A percentile compares a stretch with the other conserved stretches of the same genome.
These are phyloP conservation scores for Dendronephthya gigantea DNA, from an alignment of 64 coral and sea anemone species.

Conservation along the genomic window DNA sequence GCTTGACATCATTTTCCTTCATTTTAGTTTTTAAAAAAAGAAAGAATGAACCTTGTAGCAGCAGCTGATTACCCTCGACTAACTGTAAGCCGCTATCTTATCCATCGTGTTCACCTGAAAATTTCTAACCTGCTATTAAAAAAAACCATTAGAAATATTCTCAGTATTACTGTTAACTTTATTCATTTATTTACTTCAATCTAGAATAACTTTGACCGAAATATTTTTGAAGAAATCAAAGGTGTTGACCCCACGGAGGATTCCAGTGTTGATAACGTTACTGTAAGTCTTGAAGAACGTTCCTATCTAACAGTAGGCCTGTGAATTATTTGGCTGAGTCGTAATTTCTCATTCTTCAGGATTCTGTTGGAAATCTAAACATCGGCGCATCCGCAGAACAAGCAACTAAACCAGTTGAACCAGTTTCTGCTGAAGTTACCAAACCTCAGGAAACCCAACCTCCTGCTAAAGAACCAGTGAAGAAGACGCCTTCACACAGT, in stretches of 20 bases:
- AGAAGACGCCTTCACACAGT: background rate
- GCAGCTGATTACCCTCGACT: constrained; percentile 60
- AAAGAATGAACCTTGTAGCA: constrained; percentile 52
- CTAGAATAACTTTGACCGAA: constrained; percentile 72
- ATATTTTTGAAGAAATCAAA: constrained; percentile 86
- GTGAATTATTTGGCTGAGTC: no score
- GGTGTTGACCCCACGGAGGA: constrained; percentile 32
- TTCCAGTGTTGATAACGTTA: background rate
- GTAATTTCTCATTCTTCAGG: background rate
- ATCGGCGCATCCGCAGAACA: background rate
- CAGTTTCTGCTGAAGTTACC: background rate
- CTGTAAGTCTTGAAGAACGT: background rate
- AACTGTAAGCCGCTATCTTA: constrained; percentile 53
- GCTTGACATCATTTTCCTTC: background rate
- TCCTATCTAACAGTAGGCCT: no score
- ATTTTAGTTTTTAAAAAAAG: constrained; percentile 65
- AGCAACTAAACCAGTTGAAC: background rate
- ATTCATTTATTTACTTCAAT: background rate
- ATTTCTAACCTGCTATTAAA: no score
- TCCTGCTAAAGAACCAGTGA: background rate
- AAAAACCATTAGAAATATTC: no score
- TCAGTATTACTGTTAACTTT: no score
- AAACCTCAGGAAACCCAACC: background rate
- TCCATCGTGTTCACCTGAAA: no score
- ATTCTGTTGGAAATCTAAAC: background rate